Evolutionary conservation across 2,888 invertebrate species (phyloP).

Genomic region (Nomada ruficornis): DNA sequence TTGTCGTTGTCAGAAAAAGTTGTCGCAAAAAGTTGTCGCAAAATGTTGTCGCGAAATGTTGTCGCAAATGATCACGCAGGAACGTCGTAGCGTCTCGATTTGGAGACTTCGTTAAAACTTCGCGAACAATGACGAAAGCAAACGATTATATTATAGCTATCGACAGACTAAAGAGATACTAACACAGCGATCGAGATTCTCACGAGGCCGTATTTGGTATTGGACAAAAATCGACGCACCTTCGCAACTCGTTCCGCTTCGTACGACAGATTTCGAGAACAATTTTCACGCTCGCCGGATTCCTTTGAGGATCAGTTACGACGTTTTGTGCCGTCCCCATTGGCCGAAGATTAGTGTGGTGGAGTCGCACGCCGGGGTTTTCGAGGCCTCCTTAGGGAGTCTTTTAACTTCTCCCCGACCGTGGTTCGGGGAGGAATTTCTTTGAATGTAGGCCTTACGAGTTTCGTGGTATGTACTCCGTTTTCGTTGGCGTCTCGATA

Average conservation of each 20-base stretch:
- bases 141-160: constrained; percentile 23
- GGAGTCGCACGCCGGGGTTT: constrained; percentile 55
- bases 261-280: too few relatives aligned
- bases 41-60: too few relatives aligned
- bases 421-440: neutral
- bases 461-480: constrained; percentile 30
- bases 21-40: too few relatives aligned
- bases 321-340: constrained; percentile 34
- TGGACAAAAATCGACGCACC: neutral
- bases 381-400: constrained; percentile 56
- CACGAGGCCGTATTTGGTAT: constrained; percentile 6
- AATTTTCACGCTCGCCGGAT: neutral
- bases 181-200: constrained; percentile 21
- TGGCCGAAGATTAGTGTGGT: constrained; percentile 58
- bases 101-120: constrained; percentile 4
- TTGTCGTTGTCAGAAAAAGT: neutral
- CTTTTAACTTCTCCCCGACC: constrained; percentile 2
- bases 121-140: constrained; percentile 7
- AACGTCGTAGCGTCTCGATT: constrained; percentile 6
- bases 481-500: constrained; percentile 75
- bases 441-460: constrained; percentile 19
- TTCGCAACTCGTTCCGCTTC: too few relatives aligned
- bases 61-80: neutral
- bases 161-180: constrained; percentile 15
- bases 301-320: constrained; percentile 18